Evolutionary conservation across 2,888 invertebrate species (phyloP), one percentile per base, ranked within the genome.

Genomic region (Bibio marci): DNA sequence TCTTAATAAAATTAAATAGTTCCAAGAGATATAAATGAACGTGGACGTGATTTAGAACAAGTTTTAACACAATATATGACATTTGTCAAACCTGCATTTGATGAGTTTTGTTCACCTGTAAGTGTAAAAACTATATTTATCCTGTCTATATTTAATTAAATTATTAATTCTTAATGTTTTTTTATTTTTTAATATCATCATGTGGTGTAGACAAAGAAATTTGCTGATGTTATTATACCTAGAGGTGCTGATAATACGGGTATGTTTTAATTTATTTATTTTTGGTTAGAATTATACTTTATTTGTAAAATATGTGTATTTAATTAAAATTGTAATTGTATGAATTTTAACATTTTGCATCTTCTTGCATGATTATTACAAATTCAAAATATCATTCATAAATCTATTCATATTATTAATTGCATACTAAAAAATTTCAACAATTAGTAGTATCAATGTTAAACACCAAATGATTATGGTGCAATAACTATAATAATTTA

Each of bases 151-250:
- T 6, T 22, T 8, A 22, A 33, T 43, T 27, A 35, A 25, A 14
- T 14, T 32, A 15, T 22, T 41, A 31, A 13, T n/a, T 36, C 22
- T 26, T 26, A 8, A 13, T 25, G 22, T 18, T 35, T 26, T 42
- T 12, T 10, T 41, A 33, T 22, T 39, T 45, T 44, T 44, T 48
- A 52, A 46, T 49, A 55, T 73, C 76, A 37, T n/a, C n/a, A n/a
- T n/a, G n/a, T n/a, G n/a, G n/a, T n/a, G n/a, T 71, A 92, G 85
- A 98, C 98, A 1, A 98, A 98, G 66, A 97, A 98, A 62, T 97
- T 95, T 67, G 97, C 97, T 40, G 98, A 99, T 67, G 92, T 99
- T 38, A 97, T 99, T 54, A 97, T 98, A 59, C 98, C 98, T 1
- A 70, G 97, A 48, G 98, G 97, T 44, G 95, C 95, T 18, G 98